A percentile compares a stretch with the other conserved stretches of the same genome.
Evolutionary conservation across 2,888 invertebrate species (phyloP).

Genomic region (Acanthococcus lagerstroemiae): DNA sequence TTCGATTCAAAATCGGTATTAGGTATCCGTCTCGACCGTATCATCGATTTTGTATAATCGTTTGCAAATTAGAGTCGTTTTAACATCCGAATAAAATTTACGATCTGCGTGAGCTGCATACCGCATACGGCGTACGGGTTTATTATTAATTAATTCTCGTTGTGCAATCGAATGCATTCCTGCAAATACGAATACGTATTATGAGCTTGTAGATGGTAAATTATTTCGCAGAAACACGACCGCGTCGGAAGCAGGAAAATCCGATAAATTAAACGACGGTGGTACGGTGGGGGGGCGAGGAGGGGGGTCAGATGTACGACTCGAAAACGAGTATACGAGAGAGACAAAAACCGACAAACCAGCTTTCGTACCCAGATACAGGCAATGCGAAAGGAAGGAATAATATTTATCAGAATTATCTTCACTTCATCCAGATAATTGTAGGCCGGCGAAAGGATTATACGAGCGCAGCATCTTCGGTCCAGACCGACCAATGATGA

Average conservation of each 20-base stretch:
- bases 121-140: neutral
- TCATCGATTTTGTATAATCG: too few species aligned
- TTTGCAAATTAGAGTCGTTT: neutral
- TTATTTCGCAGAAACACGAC: neutral
- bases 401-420: constrained; percentile 4
- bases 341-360: neutral
- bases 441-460: constrained; percentile 27
- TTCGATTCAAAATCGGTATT: too few species aligned
- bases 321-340: neutral
- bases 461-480: constrained; percentile 20
- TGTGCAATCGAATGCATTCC: neutral
- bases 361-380: neutral
- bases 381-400: neutral
- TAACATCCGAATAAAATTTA: neutral
- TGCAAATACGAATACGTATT: neutral
- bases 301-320: neutral
- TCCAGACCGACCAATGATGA: constrained; percentile 22
- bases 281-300: neutral
- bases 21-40: too few species aligned
- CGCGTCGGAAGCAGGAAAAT: neutral
- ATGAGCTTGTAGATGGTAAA: neutral
- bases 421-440: constrained; percentile 9
- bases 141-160: neutral
- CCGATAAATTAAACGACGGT: neutral
- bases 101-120: neutral